Evolutionary conservation across 2,113 vertebrate species (phyloP).

Genomic region (Gadus chalcogrammus): DNA sequence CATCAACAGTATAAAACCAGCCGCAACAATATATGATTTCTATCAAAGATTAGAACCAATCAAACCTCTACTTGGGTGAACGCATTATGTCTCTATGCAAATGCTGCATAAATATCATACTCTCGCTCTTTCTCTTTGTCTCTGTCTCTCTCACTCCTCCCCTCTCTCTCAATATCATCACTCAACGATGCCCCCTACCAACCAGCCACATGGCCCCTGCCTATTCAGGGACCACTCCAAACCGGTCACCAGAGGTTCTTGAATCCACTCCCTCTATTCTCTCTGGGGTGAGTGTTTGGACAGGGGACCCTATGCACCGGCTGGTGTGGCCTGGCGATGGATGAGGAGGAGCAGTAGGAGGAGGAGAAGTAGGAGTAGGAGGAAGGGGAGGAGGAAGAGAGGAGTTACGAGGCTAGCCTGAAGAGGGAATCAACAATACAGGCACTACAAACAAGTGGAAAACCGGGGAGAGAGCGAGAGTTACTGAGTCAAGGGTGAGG

Average conservation of each 20-base stretch:
- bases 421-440: conserved; percentile 37
- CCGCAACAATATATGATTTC: conserved; percentile 3
- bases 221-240: conserved; percentile 19
- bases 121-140: no score
- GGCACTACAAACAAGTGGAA: conserved; percentile 14
- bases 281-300: conserved; percentile 16
- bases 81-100: no score
- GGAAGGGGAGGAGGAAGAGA: conserved; percentile 20
- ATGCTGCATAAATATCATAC: no score
- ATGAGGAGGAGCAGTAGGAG: background rate
- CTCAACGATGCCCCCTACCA: conserved; percentile 4
- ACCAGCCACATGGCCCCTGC: conserved; percentile 18
- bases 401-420: background rate
- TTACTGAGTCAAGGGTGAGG: conserved; percentile 4
- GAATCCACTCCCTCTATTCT: conserved; percentile 38
- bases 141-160: background rate
- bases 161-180: conserved; percentile 11
- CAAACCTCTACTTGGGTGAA: no score
- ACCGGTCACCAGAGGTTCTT: conserved; percentile 21
- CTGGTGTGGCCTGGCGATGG: conserved; percentile 1
- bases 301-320: conserved; percentile 32
- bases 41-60: conserved; percentile 8
- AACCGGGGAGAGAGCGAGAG: background rate
- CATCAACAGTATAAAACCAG: no score
- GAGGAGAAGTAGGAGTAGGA: no score